Percentiles rank a stretch among this genome's conserved stretches.
Conservation (phyloP, 2,888 invertebrate genomes). For the Leptinotarsa haldemani region DNA sequence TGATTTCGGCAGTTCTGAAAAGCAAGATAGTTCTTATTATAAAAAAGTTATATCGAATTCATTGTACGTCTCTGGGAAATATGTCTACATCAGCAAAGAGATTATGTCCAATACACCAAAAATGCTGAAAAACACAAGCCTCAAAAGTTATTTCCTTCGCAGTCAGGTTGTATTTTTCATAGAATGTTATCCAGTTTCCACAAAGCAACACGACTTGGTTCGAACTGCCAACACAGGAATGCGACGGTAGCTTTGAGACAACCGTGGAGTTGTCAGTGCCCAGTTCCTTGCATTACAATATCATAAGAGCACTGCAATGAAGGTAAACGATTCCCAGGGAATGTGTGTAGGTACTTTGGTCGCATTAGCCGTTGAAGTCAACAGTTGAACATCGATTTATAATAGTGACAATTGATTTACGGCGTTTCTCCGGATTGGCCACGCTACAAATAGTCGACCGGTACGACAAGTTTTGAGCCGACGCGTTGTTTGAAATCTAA, state of each 20-base stretch:
- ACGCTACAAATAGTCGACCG: constrained; percentile 45
- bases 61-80: no score
- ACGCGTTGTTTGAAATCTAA: constrained; percentile 38
- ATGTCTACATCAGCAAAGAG: no score
- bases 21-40: no score
- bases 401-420: constrained; percentile 67
- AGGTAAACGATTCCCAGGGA: constrained; percentile 65
- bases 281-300: constrained; percentile 36
- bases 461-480: constrained; percentile 39
- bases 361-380: constrained; percentile 64
- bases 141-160: no score
- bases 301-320: constrained; percentile 44
- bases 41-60: no score
- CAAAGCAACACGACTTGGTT: not conserved
- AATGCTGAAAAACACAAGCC: no score
- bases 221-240: not conserved
- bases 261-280: constrained; percentile 19
- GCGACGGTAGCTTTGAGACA: constrained; percentile 3
- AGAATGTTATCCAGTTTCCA: not conserved
- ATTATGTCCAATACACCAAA: no score
- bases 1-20: no score
- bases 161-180: not conserved
- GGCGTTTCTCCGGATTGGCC: constrained; percentile 61
- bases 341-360: constrained; percentile 65
- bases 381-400: constrained; percentile 66